Conservation (phyloP, 2,888 invertebrate genomes). For the Eilema depressum region DNA sequence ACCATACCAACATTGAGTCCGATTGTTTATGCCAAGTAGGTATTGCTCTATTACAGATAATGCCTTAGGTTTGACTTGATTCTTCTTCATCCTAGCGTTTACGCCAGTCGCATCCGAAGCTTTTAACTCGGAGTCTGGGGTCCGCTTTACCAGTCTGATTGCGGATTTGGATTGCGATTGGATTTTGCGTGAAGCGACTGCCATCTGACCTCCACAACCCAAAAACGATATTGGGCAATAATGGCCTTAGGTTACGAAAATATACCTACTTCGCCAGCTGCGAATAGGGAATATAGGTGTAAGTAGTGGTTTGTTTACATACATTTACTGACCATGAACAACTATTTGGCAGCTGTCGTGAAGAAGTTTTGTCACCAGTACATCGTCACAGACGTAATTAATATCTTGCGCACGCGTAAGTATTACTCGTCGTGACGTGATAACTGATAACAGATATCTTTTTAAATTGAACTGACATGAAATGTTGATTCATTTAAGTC, state of each 20-base stretch:
- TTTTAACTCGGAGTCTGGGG: no score
- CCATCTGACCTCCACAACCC: no score
- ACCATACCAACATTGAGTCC: neutral
- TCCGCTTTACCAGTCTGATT: no score
- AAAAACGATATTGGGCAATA: no score
- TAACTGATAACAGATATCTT: conserved; percentile 24
- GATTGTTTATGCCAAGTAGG: conserved; percentile 44
- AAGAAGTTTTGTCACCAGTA: conserved; percentile 28
- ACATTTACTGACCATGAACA: conserved; percentile 43
- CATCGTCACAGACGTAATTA: conserved; percentile 37
- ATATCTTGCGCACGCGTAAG: conserved; percentile 29
- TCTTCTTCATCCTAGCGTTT: no score
- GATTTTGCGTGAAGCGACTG: no score
- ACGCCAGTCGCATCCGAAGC: no score
- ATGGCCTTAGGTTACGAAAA: no score
- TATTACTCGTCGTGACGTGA: conserved; percentile 31
- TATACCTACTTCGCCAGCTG: neutral
- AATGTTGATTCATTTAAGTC: neutral
- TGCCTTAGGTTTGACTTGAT: neutral
- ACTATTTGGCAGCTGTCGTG: conserved; percentile 48
- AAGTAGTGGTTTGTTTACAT: conserved; percentile 15
- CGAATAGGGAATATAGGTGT: neutral
- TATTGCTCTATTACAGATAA: conserved; percentile 15
- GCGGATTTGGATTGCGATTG: no score
- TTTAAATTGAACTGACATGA: conserved; percentile 28